Evolutionary conservation across 2,888 invertebrate species (phyloP), one percentile per base, ranked within the genome.

Genomic region (Empis livida): DNA sequence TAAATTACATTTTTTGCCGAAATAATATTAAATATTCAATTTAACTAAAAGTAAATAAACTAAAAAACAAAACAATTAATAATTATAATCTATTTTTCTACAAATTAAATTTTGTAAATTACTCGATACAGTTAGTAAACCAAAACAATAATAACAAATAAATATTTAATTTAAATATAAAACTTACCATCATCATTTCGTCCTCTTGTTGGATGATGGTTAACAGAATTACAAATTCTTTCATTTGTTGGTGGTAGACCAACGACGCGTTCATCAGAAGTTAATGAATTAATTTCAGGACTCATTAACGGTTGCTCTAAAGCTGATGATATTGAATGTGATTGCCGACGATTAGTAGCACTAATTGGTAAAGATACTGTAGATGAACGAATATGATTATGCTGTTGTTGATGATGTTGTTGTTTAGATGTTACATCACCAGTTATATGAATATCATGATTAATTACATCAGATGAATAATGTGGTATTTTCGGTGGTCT

Each of bases 271-370:
- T 75, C 75, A 54, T 74, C 74, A 46, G 70, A 65, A 59, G 76
- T 74, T 56, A 75, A 66, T 40, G 83, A 82, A 71, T 82, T 82
- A 42, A 82, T 77, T 64, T 82, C 82, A 48, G 77, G 76, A 56
- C 76, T 76, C 57, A 77, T 71, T 43, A 78, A 73, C 47, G 75
- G 67, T 46, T 78, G 71, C 49, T 69, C 67, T 47, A 64, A 56
- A 3, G 59, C 54, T 49, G 64, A 35, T 5, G 52, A 52, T 13
- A 27, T 42, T 47, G 53, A 53, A 37, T 47, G 49, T 27, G 51
- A 45, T 39, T 54, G 56, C 6, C 8, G 10, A 8, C 15, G 3
- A 16, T 15, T 15, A 15, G 2, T 16, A 39, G 10, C 11, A 11
- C 10, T 39, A 39, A 2, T 39, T 17, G 39, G 10, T 13, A 15